Evolutionary conservation across 2,113 vertebrate species (phyloP).

Genomic region (Leptosomus discolor): DNA sequence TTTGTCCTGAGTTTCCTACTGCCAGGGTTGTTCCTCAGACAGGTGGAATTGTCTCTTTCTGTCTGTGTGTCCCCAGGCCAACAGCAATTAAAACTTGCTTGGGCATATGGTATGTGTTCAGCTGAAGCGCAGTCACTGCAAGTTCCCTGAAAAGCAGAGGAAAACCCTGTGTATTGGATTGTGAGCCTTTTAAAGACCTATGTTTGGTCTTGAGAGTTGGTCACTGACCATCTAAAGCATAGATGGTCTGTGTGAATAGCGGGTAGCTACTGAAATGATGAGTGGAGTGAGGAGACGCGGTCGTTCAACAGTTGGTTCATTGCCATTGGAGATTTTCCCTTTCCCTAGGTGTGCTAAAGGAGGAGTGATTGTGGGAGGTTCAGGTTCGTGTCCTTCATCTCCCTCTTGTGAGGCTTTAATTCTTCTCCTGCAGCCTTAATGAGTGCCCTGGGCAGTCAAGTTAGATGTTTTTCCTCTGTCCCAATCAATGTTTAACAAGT

Average conservation of each 20-base stretch:
- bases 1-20: not conserved
- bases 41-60: not conserved
- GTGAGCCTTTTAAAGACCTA: not conserved
- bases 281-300: rapidly evolving
- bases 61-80: not conserved
- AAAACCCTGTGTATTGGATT: not conserved
- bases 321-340: not conserved
- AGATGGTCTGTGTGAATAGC: rapidly evolving
- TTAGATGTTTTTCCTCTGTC: not conserved
- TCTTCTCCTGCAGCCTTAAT: not conserved
- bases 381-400: not conserved
- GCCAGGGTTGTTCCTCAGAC: not conserved
- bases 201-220: not conserved
- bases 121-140: rapidly evolving
- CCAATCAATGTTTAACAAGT: not conserved
- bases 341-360: not conserved
- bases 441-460: not conserved
- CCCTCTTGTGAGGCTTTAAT: not conserved
- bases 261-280: rapidly evolving
- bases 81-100: not conserved
- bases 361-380: not conserved
- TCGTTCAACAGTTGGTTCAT: rapidly evolving
- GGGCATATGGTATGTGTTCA: not conserved
- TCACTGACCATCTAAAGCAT: rapidly evolving
- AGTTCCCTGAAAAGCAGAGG: not conserved